These are phyloP conservation scores for pig (Sus scrofa) DNA, from an alignment of 2,113 vertebrate genomes.

Conservation along the genomic window T2T-Sscrofa CM000824.6:129136501-129137000, in stretches of 20 bases:
- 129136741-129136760: neutral
- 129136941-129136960: neutral
- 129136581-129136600: neutral
- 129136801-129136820: neutral
- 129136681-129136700: neutral
- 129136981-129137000: neutral
- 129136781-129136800: neutral
- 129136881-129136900: neutral
- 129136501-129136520: neutral
- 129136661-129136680: neutral
- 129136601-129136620: slow-evolving; percentile 16
- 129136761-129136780: neutral
- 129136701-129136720: neutral
- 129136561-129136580: neutral
- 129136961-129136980: neutral
- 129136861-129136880: neutral
- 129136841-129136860: neutral
- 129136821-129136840: neutral
- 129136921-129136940: neutral
- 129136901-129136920: neutral
- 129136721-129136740: neutral
- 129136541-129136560: neutral
- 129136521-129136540: slow-evolving; percentile 54
- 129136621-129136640: neutral
- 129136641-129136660: neutral